phyloP scores from a whole-genome alignment of 2,888 invertebrate genomes.

The Carpatolechia fugitivella region DNA sequence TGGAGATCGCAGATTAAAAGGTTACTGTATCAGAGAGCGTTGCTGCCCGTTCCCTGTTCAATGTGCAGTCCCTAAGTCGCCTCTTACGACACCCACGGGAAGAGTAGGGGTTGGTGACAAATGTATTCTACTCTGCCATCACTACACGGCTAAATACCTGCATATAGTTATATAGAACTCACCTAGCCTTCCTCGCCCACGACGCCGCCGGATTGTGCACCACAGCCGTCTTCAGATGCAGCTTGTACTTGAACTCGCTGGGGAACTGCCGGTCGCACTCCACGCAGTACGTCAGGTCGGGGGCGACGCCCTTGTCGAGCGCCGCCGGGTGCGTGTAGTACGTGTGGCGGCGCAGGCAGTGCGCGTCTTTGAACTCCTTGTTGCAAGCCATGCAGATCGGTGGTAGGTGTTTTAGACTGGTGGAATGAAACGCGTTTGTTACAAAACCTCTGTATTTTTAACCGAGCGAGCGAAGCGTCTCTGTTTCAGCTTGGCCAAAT shows the following conservation, averaged over 20 bases:
- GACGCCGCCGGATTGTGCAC: constrained; percentile 30
- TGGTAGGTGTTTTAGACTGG: constrained; percentile 42
- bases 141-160: background rate
- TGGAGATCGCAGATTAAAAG: too few species aligned
- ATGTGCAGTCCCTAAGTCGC: too few species aligned
- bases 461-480: too few species aligned
- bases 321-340: constrained; percentile 32
- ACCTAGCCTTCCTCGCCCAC: background rate
- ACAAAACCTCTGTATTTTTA: constrained; percentile 1
- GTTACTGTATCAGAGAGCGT: too few species aligned
- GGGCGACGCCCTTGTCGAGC: constrained; percentile 21
- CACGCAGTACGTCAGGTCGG: constrained; percentile 53
- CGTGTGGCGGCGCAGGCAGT: constrained; percentile 30
- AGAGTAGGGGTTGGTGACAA: too few species aligned
- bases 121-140: too few species aligned
- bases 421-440: background rate
- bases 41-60: too few species aligned
- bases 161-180: background rate
- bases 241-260: constrained; percentile 40
- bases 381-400: constrained; percentile 36
- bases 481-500: too few species aligned
- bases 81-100: too few species aligned
- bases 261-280: constrained; percentile 55
- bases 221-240: constrained; percentile 43
- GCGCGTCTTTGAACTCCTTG: constrained; percentile 27